Percentiles rank a stretch among this genome's conserved stretches.
Evolutionary conservation across 1,140 invertebrate species (phyloP).

Genomic region (Eriosoma lanigerum): DNA sequence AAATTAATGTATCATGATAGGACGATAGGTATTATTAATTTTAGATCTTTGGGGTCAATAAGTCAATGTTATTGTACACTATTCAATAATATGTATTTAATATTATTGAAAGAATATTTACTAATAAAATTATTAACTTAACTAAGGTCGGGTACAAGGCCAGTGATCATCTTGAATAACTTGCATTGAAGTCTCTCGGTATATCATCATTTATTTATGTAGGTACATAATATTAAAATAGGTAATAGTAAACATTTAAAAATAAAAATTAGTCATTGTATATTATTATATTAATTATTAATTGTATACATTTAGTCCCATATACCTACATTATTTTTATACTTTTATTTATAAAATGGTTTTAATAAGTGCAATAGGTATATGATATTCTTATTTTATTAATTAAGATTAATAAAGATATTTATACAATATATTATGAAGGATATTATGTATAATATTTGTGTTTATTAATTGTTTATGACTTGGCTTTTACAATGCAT

Average conservation of each 20-base stretch:
- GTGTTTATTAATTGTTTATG: too few relatives aligned
- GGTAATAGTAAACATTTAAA: not conserved
- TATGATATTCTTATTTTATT: too few relatives aligned
- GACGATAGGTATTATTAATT: not conserved
- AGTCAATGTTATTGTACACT: conserved; percentile 15
- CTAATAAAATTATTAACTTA: not conserved
- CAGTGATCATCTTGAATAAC: not conserved
- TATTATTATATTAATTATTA: not conserved
- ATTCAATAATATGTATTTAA: not conserved
- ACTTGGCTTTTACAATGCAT: too few relatives aligned
- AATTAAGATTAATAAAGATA: too few relatives aligned
- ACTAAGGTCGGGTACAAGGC: conserved; percentile 32
- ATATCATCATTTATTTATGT: not conserved
- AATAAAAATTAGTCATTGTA: not conserved
- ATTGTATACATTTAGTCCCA: too few relatives aligned
- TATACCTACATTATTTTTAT: too few relatives aligned
- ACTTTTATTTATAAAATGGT: too few relatives aligned
- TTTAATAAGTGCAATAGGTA: too few relatives aligned
- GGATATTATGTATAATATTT: too few relatives aligned
- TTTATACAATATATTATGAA: too few relatives aligned
- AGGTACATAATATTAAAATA: too few relatives aligned
- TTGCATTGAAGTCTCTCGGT: conserved; percentile 23
- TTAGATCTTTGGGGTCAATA: conserved; percentile 17
- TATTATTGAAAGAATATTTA: conserved; percentile 28
- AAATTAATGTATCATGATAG: not conserved